Evolutionary conservation across 2,797 vertebrate species (phyloP).

Genomic region (Morus bassanus): DNA sequence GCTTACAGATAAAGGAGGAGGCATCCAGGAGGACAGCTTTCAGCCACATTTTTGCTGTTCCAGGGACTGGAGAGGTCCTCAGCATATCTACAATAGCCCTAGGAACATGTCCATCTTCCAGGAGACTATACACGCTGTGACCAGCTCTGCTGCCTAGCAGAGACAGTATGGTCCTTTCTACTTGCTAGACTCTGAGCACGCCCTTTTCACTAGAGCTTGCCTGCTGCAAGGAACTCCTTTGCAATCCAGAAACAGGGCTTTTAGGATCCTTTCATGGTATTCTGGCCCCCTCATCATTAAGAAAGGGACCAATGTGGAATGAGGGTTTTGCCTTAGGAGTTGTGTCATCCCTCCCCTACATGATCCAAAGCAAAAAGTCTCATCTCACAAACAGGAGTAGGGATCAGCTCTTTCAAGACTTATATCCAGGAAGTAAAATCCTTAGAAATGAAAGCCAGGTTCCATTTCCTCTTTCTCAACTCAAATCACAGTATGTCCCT

Average conservation of each 20-base stretch:
- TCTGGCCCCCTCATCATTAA: background rate
- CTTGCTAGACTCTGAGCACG: accelerated
- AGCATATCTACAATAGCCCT: background rate
- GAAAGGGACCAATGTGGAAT: background rate
- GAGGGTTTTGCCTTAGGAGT: background rate
- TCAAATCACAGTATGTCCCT: background rate
- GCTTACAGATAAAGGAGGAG: background rate
- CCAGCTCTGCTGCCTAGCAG: background rate
- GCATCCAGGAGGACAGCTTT: background rate
- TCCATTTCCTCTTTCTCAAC: background rate
- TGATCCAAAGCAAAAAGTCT: background rate
- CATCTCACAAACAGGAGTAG: background rate
- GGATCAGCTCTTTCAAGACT: background rate
- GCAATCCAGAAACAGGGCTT: accelerated
- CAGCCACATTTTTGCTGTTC: background rate
- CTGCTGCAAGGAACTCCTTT: accelerated
- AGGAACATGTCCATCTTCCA: background rate
- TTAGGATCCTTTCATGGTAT: background rate
- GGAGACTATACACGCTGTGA: accelerated
- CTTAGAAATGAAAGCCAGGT: background rate
- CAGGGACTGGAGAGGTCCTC: background rate
- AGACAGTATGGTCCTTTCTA: background rate
- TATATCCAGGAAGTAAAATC: background rate
- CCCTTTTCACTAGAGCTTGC: background rate
- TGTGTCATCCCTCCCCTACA: accelerated